Conservation (phyloP, 2,113 vertebrate genomes). For the Suncus etruscus region DNA sequence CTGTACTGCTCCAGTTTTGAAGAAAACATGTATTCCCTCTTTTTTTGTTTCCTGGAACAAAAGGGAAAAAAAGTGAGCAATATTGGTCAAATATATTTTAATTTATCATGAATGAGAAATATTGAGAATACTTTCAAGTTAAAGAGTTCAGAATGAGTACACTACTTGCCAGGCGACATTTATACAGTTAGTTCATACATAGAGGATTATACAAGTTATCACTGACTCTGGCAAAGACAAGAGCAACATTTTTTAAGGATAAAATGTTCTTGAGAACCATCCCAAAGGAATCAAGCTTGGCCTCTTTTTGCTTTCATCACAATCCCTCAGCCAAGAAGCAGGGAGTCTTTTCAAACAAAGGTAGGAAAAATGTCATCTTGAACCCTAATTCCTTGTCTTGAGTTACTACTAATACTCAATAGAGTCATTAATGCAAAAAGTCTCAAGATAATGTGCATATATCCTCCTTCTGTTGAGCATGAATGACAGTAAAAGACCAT, state of each 20-base stretch:
- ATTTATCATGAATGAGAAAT: slow-evolving; percentile 62
- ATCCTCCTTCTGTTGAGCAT: neutral
- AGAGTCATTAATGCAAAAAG: slow-evolving; percentile 33
- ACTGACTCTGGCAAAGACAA: slow-evolving; percentile 63
- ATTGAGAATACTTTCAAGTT: slow-evolving; percentile 43
- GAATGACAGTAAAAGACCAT: neutral
- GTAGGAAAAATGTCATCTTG: slow-evolving; percentile 41
- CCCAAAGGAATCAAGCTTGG: slow-evolving; percentile 46
- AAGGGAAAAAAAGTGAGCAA: slow-evolving; percentile 7
- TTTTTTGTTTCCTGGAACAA: slow-evolving; percentile 9
- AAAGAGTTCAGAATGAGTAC: neutral
- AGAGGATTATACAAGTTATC: slow-evolving; percentile 52
- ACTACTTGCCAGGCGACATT: slow-evolving; percentile 47
- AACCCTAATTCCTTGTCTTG: slow-evolving; percentile 15
- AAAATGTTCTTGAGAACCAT: slow-evolving; percentile 72
- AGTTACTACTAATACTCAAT: slow-evolving; percentile 17
- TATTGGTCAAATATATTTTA: slow-evolving; percentile 8
- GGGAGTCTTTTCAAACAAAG: slow-evolving; percentile 36
- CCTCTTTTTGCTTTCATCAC: slow-evolving; percentile 42
- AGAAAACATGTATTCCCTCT: neutral
- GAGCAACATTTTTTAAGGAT: slow-evolving; percentile 66
- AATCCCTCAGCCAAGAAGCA: slow-evolving; percentile 25
- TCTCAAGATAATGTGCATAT: neutral
- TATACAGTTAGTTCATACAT: slow-evolving; percentile 67
- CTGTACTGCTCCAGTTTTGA: neutral